These are phyloP conservation scores for Sorex maritimensis DNA, from an alignment of 2,797 vertebrate genomes.

Conservation along the genomic window DNA sequence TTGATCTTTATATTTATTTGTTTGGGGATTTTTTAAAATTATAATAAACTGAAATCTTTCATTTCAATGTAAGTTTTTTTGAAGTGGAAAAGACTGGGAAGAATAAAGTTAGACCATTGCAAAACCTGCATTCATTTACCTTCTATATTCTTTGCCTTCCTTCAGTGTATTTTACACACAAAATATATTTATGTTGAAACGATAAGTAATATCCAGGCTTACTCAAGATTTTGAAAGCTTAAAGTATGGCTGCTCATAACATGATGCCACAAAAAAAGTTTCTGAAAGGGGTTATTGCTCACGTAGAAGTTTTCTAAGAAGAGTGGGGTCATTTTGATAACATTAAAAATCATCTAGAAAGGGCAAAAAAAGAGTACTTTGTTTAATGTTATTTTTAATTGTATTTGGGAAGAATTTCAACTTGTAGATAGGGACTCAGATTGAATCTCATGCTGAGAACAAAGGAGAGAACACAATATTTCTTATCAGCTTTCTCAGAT, in stretches of 20 bases:
- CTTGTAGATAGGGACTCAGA: neutral
- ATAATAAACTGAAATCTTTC: neutral
- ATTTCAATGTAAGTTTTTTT: neutral
- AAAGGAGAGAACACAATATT: neutral
- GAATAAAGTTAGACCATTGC: neutral
- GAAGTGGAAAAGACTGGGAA: neutral
- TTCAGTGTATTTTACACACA: constrained; percentile 1
- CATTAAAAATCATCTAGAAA: neutral
- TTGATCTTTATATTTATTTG: neutral
- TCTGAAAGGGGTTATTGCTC: neutral
- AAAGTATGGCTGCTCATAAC: neutral
- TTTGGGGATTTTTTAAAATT: too few relatives aligned
- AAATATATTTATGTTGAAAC: neutral
- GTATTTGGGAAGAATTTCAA: neutral
- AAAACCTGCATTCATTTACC: neutral
- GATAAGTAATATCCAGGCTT: neutral
- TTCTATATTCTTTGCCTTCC: neutral
- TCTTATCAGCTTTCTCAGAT: neutral
- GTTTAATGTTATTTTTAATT: neutral
- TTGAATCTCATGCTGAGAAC: neutral
- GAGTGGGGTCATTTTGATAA: neutral
- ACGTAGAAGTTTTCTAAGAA: neutral
- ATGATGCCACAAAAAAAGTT: neutral
- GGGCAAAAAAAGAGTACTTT: neutral
- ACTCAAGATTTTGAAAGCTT: neutral